phyloP scores from a whole-genome alignment of 2,888 invertebrate species.

The Heliconius aoede region DNA sequence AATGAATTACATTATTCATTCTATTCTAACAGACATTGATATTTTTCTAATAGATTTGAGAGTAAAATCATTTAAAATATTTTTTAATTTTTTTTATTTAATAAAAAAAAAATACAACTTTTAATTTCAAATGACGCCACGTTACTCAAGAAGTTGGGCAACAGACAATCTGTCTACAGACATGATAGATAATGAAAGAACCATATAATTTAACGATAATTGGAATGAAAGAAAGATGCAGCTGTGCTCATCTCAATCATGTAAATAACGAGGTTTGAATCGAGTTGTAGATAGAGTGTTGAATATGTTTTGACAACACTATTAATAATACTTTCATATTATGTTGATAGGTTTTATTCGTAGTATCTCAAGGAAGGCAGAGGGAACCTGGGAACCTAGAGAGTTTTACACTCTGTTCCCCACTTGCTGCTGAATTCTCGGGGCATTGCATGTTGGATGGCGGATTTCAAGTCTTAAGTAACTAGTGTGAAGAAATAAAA shows the following conservation, averaged over 20 bases:
- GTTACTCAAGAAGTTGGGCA: conserved; percentile 1
- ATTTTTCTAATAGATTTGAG: too few relatives aligned
- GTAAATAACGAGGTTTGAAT: conserved; percentile 7
- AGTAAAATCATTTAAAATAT: too few relatives aligned
- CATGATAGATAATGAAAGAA: neutral
- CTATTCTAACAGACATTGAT: too few relatives aligned
- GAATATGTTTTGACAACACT: neutral
- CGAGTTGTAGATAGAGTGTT: neutral
- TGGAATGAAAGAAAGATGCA: neutral
- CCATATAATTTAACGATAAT: conserved; percentile 11
- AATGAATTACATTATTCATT: too few relatives aligned
- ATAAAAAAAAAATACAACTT: neutral
- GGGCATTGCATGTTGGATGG: too few relatives aligned
- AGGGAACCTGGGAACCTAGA: too few relatives aligned
- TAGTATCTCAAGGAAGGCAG: too few relatives aligned
- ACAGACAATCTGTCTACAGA: neutral
- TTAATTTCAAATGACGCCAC: neutral
- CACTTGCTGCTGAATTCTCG: too few relatives aligned
- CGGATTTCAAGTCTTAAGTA: too few relatives aligned
- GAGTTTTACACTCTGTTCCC: too few relatives aligned
- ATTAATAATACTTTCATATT: neutral
- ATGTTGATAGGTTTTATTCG: neutral
- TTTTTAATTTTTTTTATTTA: neutral
- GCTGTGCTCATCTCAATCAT: conserved; percentile 4
- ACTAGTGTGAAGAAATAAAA: too few relatives aligned